Evolutionary conservation across 2,113 vertebrate species (phyloP).

Genomic region (Saguinus midas): DNA sequence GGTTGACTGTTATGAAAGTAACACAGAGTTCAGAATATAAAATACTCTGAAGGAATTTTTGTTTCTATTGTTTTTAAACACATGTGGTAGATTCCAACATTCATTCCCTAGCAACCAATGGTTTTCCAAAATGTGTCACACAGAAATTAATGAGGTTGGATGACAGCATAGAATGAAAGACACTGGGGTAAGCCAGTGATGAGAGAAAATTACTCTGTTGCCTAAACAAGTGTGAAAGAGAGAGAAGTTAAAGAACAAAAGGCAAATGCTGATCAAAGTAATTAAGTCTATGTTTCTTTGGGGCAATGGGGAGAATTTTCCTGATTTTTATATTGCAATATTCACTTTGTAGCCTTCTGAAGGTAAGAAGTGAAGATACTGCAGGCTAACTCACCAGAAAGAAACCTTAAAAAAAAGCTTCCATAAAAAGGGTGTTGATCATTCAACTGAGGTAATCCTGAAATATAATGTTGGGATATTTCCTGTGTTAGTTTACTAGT

Average conservation of each 20-base stretch:
- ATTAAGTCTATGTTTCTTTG: neutral
- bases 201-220: neutral
- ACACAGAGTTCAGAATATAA: neutral
- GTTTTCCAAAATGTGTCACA: neutral
- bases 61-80: neutral
- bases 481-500: neutral
- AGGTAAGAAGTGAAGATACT: neutral
- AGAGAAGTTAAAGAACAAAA: neutral
- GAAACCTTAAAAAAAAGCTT: neutral
- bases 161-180: neutral
- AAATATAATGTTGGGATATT: neutral
- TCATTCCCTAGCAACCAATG: neutral
- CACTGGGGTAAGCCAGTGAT: neutral
- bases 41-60: neutral
- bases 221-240: neutral
- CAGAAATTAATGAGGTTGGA: neutral
- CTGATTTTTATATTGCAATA: neutral
- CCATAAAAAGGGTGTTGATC: neutral
- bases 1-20: neutral
- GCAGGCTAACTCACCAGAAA: neutral
- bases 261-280: neutral
- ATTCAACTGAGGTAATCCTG: neutral
- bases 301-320: neutral
- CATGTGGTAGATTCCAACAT: neutral
- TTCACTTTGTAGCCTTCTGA: neutral